Evolutionary conservation across 2,888 invertebrate species (phyloP).

Genomic region (Dolichomitus sp.): DNA sequence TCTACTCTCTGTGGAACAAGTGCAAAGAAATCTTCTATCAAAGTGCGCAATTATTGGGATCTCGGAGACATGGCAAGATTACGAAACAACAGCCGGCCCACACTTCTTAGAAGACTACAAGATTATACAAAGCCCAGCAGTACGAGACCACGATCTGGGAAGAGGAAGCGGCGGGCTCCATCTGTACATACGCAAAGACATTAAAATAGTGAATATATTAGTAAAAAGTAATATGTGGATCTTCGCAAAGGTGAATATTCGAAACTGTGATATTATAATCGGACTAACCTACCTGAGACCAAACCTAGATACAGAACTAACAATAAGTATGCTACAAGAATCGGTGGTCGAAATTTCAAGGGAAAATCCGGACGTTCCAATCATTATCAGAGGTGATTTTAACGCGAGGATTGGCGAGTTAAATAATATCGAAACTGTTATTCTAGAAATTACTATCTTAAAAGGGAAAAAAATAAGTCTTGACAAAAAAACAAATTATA

Average conservation of each 20-base stretch:
- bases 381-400: neutral
- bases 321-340: too few relatives aligned
- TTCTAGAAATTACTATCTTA: neutral
- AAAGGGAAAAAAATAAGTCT: neutral
- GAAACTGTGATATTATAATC: too few relatives aligned
- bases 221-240: neutral
- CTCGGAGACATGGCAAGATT: neutral
- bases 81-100: neutral
- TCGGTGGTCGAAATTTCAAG: too few relatives aligned
- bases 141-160: neutral
- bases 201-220: too few relatives aligned
- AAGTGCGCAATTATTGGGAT: constrained; percentile 1
- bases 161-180: constrained; percentile 4
- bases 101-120: neutral
- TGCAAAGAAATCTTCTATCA: neutral
- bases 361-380: too few relatives aligned
- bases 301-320: too few relatives aligned
- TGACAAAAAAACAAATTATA: constrained; percentile 1
- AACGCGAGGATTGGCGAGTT: neutral
- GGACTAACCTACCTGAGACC: too few relatives aligned
- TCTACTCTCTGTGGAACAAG: too few relatives aligned
- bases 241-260: too few relatives aligned
- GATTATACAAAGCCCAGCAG: neutral
- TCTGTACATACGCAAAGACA: neutral
- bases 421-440: neutral